Conservation (phyloP, 2,113 vertebrate species). For the Malurus melanocephalus region DNA sequence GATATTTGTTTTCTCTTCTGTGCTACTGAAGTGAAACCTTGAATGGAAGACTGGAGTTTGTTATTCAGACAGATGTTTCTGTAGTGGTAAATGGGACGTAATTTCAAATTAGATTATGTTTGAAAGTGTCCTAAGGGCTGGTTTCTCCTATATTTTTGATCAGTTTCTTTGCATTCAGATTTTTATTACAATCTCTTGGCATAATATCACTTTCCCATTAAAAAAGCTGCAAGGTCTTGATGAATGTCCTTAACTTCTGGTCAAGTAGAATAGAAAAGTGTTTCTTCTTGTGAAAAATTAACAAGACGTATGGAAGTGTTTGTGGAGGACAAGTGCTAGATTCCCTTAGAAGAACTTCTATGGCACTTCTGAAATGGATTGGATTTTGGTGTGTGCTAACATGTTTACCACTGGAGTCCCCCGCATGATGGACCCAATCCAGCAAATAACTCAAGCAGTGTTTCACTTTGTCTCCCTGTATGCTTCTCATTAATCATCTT, state of each 20-base stretch:
- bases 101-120: not conserved
- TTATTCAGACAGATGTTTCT: not conserved
- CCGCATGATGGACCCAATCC: not conserved
- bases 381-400: not conserved
- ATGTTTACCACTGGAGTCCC: not conserved
- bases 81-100: too few relatives aligned
- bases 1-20: not conserved
- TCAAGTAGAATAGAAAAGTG: not conserved
- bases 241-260: not conserved
- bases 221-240: not conserved
- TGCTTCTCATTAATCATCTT: not conserved
- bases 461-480: not conserved
- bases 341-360: rapidly evolving
- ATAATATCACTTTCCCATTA: not conserved
- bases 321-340: not conserved
- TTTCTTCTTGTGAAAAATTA: not conserved
- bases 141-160: not conserved
- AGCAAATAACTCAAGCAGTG: not conserved
- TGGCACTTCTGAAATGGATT: not conserved
- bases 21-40: not conserved
- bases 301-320: not conserved
- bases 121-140: not conserved
- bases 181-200: not conserved
- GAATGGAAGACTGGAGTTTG: not conserved
- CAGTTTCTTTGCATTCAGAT: rapidly evolving